These are phyloP conservation scores for Muscina levida DNA, from an alignment of 2,888 invertebrate species.

Conservation along the genomic window DNA sequence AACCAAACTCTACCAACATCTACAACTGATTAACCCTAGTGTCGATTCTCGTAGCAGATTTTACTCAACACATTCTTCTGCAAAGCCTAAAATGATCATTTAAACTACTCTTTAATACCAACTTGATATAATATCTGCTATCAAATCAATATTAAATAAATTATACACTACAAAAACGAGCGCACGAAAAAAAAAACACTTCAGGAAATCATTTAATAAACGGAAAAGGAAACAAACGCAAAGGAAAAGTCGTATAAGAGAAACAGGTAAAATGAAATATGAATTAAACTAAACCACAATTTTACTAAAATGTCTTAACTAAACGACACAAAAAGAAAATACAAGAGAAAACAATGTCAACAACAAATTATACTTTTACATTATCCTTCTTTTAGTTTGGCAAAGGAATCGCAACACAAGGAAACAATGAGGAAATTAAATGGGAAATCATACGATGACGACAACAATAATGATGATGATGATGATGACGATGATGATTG, in stretches of 20 bases:
- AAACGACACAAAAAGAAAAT: neutral
- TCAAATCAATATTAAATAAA: too few relatives aligned
- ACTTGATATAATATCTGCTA: too few relatives aligned
- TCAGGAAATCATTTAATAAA: conserved; percentile 19
- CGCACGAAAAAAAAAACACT: too few relatives aligned
- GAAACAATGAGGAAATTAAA: conserved; percentile 21
- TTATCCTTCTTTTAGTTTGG: neutral
- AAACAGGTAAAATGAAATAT: too few relatives aligned
- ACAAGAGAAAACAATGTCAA: neutral
- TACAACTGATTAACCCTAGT: too few relatives aligned
- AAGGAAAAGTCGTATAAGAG: too few relatives aligned
- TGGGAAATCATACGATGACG: neutral
- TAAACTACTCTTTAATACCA: too few relatives aligned
- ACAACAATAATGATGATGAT: neutral
- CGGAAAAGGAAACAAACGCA: conserved; percentile 5
- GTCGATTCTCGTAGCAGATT: too few relatives aligned
- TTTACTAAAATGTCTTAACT: conserved; percentile 1
- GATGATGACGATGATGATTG: neutral
- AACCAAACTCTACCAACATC: too few relatives aligned
- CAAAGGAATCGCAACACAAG: conserved; percentile 1
- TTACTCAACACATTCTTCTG: too few relatives aligned
- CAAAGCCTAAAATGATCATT: too few relatives aligned
- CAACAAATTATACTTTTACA: neutral
- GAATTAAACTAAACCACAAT: neutral
- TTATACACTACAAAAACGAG: too few relatives aligned